Base-by-base conservation (phyloP, 2,888 invertebrate species). In the Ochropleura plecta region DNA sequence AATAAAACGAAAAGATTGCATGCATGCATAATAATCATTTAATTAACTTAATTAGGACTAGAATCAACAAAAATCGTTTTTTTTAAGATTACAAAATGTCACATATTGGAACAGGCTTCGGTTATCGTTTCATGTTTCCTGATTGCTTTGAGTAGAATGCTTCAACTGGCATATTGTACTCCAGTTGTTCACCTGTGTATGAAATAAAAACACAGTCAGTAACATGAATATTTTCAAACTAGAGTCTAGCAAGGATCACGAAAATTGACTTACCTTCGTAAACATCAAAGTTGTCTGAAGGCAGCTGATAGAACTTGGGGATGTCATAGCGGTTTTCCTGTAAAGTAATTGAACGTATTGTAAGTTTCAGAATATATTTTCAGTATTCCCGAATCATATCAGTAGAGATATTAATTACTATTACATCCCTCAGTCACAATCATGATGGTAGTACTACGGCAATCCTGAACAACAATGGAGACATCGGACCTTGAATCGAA, bases 321-420 rank as follows among this genome's bases (percentile, higher is more conserved):
- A 96, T 96, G 81, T 96, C 95, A 70, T 88, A 96, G 51, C 92
- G 94, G 76, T 95, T 95, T 89, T 93, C 94, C 96, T 96, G 90
- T 40, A 30, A 92, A 62, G 10, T 42, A 66, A 53, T 0, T 18
- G 2, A 69, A 51, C 44, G 10, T 7, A 20, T 16, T 3, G 40
- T 65, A 40, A 42, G 0, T 12, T 6, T 14, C 9, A 14, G 0
- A 20, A 30, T 18, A 7, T 0, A 16, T 73, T 73, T 12, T 0
- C 4, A 14, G 2, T 46, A 2, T 46, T 55, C 55, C n/a, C 53
- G n/a, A 20, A 20, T 63, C 0, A 44, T 51, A n/a, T 30, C 30
- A 30, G n/a, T n/a, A n/a, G n/a, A n/a, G n/a, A n/a, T n/a, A n/a
- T n/a, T n/a, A 30, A 30, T 30, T 30, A 30, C 30, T 30, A 30